Base-by-base conservation (phyloP, 2,888 invertebrate species). In the Philhelius pedissequus region DNA sequence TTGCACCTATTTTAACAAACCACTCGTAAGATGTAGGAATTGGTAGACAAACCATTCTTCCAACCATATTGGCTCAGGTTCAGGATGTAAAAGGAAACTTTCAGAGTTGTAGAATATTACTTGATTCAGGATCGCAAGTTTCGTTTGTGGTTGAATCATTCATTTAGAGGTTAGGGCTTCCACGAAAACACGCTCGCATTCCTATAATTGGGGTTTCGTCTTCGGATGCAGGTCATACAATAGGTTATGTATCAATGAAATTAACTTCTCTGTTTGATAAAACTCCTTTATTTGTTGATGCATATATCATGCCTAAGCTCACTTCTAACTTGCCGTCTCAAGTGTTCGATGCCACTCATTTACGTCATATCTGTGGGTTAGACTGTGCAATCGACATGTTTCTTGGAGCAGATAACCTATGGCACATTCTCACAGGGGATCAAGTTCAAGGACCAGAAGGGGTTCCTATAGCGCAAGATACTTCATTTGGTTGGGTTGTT, bases 101-200 rank as follows among this genome's bases (percentile, higher is more conserved):
- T 25, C 3, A 4, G 3, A 5, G 5, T 3, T 25, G 25, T 25
- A 25, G 3, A 25, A 5, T 25, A 5, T 5, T 25, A 25, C 5
- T 25, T 4, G 25, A 25, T 5, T 25, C 75, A 4, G 58, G 58
- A 0, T 75, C 66, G 0, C 66, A 74, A 18, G 18, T 15, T n/a
- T 75, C 66, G 0, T 56, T 66, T 32, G n/a, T 64, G 0, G 25
- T 8, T 0, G 66, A 66, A n/a, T 66, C 58, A 3, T 75, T 75
- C 4, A 48, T 18, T 32, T 32, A 58, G 7, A 38, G 38, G 18
- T 18, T 71, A 30, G 32, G 58, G 4, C n/a, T 45, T n/a, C 25
- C 35, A 11, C 48, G 48, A 1, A 60, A 35, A 11, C 35, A 8
- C 1, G 25, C 25, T 5, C 3, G 25, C 3, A 25, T 25, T 25